Evolutionary conservation across 2,113 vertebrate species (phyloP).

Genomic region (Plecotus auritus): DNA sequence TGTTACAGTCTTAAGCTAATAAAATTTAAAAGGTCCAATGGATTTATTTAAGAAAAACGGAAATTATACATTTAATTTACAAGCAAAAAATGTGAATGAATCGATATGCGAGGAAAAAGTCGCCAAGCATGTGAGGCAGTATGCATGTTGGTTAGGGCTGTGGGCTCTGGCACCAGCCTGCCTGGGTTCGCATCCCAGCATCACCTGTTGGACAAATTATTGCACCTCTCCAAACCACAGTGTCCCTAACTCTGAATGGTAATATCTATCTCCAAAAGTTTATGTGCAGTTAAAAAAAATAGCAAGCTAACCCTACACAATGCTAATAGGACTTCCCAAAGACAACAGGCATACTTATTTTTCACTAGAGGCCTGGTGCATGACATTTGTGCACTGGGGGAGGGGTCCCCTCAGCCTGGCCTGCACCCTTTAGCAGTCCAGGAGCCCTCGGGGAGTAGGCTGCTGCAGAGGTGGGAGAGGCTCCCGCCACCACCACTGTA

Average conservation of each 20-base stretch:
- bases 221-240: neutral
- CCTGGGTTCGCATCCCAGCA: neutral
- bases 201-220: neutral
- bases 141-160: neutral
- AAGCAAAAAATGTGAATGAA: neutral
- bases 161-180: neutral
- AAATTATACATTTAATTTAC: neutral
- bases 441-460: no score
- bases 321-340: neutral
- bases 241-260: neutral
- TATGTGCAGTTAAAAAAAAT: neutral
- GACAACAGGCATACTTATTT: neutral
- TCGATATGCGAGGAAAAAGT: neutral
- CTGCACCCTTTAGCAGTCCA: no score
- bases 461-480: no score
- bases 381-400: no score
- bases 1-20: neutral
- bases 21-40: neutral
- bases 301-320: neutral
- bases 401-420: no score
- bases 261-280: neutral
- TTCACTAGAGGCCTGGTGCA: neutral
- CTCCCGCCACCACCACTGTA: no score
- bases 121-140: neutral
- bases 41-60: neutral